A percentile compares a stretch with the other conserved stretches of the same genome.
phyloP scores from a whole-genome alignment of 2,113 vertebrate genomes.

The Ondatra zibethicus region DNA sequence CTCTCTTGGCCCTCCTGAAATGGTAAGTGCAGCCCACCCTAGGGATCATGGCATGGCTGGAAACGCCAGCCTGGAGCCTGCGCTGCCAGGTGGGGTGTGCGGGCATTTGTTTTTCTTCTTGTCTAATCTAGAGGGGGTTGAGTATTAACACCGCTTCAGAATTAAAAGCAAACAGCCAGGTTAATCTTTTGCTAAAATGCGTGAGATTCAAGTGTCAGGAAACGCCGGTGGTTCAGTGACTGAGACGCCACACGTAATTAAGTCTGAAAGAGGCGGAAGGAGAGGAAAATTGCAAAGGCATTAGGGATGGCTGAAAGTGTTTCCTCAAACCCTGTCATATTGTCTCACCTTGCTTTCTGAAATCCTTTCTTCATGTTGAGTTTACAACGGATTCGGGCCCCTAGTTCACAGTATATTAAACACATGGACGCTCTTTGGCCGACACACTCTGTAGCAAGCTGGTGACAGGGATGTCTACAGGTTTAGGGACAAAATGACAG shows the following conservation, averaged over 20 bases:
- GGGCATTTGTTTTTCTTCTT: slow-evolving; percentile 66
- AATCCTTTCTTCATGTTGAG: neutral
- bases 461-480: neutral
- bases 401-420: slow-evolving; percentile 22
- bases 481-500: slow-evolving; percentile 36
- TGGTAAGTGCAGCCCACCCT: slow-evolving; percentile 87
- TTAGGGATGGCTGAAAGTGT: neutral
- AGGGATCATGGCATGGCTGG: neutral
- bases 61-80: neutral
- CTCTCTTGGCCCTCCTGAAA: slow-evolving; percentile 90
- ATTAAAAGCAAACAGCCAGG: slow-evolving; percentile 79
- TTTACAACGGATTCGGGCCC: neutral
- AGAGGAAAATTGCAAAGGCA: slow-evolving; percentile 43
- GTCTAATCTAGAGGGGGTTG: slow-evolving; percentile 76
- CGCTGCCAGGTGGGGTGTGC: slow-evolving; percentile 4
- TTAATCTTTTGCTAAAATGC: slow-evolving; percentile 81
- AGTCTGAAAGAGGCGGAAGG: slow-evolving; percentile 59
- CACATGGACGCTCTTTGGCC: neutral
- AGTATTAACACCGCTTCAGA: slow-evolving; percentile 76
- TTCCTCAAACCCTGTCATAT: neutral
- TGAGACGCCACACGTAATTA: slow-evolving; percentile 53
- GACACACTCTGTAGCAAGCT: neutral
- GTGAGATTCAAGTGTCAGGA: slow-evolving; percentile 65
- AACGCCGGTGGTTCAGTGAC: slow-evolving; percentile 61
- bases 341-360: neutral